A percentile compares a stretch with the other conserved stretches of the same genome.
phyloP scores from a whole-genome alignment of 2,113 vertebrate genomes.

The Takifugu bimaculatus region DNA sequence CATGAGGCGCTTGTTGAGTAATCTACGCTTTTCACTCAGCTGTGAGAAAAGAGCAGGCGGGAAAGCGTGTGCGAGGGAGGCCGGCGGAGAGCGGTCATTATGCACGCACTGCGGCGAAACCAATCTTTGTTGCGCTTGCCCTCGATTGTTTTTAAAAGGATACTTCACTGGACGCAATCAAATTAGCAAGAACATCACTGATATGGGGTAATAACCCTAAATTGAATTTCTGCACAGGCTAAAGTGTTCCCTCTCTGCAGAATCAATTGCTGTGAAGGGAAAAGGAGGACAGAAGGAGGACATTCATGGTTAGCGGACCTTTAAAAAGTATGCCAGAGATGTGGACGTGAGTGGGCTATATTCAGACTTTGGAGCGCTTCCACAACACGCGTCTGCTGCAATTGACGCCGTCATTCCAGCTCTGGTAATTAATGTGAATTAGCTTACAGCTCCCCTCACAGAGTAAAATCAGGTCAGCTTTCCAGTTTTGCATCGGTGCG shows the following conservation, averaged over 20 bases:
- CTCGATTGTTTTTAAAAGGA: constrained; percentile 71
- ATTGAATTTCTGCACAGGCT: constrained; percentile 69
- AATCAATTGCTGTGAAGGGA: constrained; percentile 67
- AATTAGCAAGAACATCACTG: constrained; percentile 76
- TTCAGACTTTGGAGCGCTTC: constrained; percentile 47
- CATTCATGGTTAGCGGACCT: constrained; percentile 65
- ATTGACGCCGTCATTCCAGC: constrained; percentile 57
- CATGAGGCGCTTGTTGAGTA: constrained; percentile 66
- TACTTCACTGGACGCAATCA: constrained; percentile 71
- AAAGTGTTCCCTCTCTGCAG: constrained; percentile 62
- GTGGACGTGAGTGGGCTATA: constrained; percentile 41
- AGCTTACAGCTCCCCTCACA: constrained; percentile 42
- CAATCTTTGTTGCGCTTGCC: constrained; percentile 67
- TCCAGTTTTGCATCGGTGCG: constrained; percentile 37
- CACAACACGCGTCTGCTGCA: constrained; percentile 41
- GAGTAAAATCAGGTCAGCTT: constrained; percentile 38
- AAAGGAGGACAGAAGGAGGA: constrained; percentile 60
- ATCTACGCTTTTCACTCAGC: constrained; percentile 55
- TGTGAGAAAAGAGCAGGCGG: constrained; percentile 33
- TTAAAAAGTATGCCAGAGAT: constrained; percentile 63
- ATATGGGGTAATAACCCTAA: constrained; percentile 72
- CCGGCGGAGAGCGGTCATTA: constrained; percentile 58
- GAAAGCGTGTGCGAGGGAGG: constrained; percentile 20
- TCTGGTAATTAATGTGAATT: constrained; percentile 58
- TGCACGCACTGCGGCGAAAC: constrained; percentile 63